A percentile compares a stretch with the other conserved stretches of the same genome.
These are phyloP conservation scores for Micropterix aruncella DNA, from an alignment of 2,888 invertebrate species.

Conservation along the genomic window DNA sequence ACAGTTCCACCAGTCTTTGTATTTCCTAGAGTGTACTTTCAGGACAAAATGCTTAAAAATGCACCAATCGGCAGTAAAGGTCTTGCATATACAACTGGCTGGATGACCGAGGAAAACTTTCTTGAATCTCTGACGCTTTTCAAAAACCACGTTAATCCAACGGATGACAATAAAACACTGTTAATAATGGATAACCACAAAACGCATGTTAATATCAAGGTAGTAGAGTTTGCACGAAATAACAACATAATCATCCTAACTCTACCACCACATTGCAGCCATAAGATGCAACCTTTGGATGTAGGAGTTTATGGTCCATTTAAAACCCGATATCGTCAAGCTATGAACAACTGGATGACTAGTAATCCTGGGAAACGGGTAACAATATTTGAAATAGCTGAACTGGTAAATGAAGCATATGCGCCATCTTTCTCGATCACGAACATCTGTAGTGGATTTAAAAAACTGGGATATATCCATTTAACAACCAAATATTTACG, in stretches of 20 bases:
- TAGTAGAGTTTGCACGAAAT: too few species aligned
- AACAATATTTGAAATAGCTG: neutral
- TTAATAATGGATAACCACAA: too few species aligned
- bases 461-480: too few species aligned
- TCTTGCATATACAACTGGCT: neutral
- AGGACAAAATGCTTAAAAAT: slow-evolving; percentile 1
- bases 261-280: too few species aligned
- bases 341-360: slow-evolving; percentile 2
- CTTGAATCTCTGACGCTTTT: too few species aligned
- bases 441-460: slow-evolving; percentile 1
- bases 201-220: too few species aligned
- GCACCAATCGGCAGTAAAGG: neutral
- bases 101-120: too few species aligned
- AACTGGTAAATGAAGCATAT: slow-evolving; percentile 7
- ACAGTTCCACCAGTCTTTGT: too few species aligned
- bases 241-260: too few species aligned
- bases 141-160: too few species aligned
- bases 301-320: slow-evolving; percentile 1
- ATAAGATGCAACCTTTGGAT: too few species aligned
- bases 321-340: slow-evolving; percentile 1
- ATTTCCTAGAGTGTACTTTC: neutral
- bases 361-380: slow-evolving; percentile 2
- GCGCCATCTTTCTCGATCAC: slow-evolving; percentile 5
- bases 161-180: too few species aligned
- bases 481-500: slow-evolving; percentile 1